A percentile compares a stretch with the other conserved stretches of the same genome.
Conservation (phyloP, 2,113 vertebrate species). For the Onychostoma macrolepis region DNA sequence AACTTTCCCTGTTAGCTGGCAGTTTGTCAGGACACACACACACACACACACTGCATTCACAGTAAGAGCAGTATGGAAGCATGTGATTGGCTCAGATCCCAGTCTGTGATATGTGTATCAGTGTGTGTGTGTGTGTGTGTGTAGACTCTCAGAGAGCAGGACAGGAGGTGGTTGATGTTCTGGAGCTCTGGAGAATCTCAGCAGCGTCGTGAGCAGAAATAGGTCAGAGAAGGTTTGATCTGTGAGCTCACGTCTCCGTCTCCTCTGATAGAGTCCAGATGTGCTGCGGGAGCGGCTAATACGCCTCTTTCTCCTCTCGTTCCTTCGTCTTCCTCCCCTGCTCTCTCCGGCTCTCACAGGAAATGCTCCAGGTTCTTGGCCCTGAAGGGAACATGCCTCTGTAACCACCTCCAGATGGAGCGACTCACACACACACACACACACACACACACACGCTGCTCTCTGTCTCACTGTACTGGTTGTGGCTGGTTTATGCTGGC, state of each 20-base stretch:
- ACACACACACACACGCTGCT: not conserved
- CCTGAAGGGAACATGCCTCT: conserved; percentile 70
- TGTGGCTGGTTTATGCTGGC: not conserved
- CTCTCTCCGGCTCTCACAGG: conserved; percentile 61
- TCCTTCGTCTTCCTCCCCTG: conserved; percentile 37
- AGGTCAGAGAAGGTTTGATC: conserved; percentile 48
- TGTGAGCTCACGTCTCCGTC: conserved; percentile 55
- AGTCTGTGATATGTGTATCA: conserved; percentile 49
- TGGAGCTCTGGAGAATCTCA: conserved; percentile 33
- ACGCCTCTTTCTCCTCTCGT: conserved; percentile 8
- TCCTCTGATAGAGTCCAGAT: conserved; percentile 73
- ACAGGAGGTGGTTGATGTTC: not conserved
- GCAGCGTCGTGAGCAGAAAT: conserved; percentile 42
- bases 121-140: not conserved
- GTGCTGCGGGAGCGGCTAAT: conserved; percentile 58
- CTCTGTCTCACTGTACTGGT: not conserved
- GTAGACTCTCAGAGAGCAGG: not conserved
- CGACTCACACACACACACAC: conserved; percentile 27
- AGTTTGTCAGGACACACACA: not conserved
- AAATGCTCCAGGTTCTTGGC: conserved; percentile 73
- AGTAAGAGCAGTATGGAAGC: conserved; percentile 37
- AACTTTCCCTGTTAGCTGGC: no score
- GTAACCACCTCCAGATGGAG: conserved; percentile 75
- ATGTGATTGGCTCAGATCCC: conserved; percentile 44
- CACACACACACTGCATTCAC: not conserved